These are phyloP conservation scores for Frankliniella fusca DNA, from an alignment of 2,888 invertebrate species.

Conservation along the genomic window DNA sequence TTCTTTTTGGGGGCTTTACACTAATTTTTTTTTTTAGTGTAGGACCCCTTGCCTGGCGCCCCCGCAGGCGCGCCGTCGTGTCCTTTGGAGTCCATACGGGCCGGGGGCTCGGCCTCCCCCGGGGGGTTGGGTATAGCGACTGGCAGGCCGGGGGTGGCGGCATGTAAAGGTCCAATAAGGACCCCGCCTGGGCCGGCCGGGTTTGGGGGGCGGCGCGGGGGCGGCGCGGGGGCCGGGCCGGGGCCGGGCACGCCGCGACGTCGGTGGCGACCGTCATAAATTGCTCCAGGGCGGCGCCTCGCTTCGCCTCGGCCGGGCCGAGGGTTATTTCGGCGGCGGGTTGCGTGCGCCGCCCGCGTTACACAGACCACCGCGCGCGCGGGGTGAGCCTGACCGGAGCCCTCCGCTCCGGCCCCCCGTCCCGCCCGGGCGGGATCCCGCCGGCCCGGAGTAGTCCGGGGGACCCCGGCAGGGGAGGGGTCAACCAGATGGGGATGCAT, in stretches of 20 bases:
- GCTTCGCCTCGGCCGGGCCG: background rate
- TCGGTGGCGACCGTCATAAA: background rate
- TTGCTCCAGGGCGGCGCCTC: background rate
- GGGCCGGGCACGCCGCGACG: background rate
- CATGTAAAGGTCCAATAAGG: constrained; percentile 7
- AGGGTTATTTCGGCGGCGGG: background rate
- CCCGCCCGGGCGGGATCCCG: no score
- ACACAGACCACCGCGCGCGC: background rate
- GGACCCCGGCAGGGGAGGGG: no score
- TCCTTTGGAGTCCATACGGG: background rate
- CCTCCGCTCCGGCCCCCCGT: background rate
- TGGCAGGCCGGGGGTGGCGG: background rate
- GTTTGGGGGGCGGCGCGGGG: background rate
- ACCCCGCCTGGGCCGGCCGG: background rate
- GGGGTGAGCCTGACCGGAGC: background rate
- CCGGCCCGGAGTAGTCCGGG: no score
- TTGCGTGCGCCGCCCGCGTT: constrained; percentile 1
- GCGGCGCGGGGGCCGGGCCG: background rate
- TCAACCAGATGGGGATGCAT: no score
- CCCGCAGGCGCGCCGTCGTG: background rate
- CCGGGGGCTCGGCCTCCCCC: background rate
- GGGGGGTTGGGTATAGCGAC: background rate
- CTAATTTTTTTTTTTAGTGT: no score
- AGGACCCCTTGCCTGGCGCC: no score
- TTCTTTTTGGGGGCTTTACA: no score